Conservation (phyloP, 1,140 invertebrate genomes). For the Tenebrio molitor region DNA sequence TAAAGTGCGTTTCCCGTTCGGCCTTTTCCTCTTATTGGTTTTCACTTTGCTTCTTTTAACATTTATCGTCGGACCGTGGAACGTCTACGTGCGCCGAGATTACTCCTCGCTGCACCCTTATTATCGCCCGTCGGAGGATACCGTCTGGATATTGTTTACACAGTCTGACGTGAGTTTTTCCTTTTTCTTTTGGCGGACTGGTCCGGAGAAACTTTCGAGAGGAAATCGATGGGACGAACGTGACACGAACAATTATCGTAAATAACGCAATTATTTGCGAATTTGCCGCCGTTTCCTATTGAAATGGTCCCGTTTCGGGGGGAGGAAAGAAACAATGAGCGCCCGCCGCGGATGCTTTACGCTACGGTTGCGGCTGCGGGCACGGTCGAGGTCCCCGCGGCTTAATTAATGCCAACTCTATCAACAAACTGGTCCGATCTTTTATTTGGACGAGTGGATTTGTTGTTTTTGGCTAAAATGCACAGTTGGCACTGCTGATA, state of each 20-base stretch:
- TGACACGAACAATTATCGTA: slow-evolving; percentile 44
- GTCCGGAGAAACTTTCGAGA: slow-evolving; percentile 9
- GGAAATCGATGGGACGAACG: slow-evolving; percentile 37
- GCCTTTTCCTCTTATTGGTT: not conserved
- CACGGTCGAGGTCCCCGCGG: not conserved
- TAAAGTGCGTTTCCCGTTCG: slow-evolving; percentile 9
- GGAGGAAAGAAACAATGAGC: not conserved
- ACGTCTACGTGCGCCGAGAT: slow-evolving; percentile 7
- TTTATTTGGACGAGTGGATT: not conserved
- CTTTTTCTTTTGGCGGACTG: not conserved
- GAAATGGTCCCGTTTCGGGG: not conserved
- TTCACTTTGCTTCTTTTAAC: not conserved
- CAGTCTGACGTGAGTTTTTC: slow-evolving; percentile 1
- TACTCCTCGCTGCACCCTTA: too few species aligned
- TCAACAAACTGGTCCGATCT: too few species aligned
- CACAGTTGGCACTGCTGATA: not conserved
- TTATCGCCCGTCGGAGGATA: too few species aligned
- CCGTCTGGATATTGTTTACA: slow-evolving; percentile 9
- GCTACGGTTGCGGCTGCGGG: not conserved
- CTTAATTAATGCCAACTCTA: not conserved
- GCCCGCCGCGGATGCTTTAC: not conserved
- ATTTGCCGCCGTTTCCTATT: too few species aligned
- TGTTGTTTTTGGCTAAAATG: not conserved
- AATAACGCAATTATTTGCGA: slow-evolving; percentile 41
- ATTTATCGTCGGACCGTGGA: slow-evolving; percentile 15